Base-by-base conservation (phyloP, 92 coral and sea anemone genomes). In the Porites rus region DNA sequence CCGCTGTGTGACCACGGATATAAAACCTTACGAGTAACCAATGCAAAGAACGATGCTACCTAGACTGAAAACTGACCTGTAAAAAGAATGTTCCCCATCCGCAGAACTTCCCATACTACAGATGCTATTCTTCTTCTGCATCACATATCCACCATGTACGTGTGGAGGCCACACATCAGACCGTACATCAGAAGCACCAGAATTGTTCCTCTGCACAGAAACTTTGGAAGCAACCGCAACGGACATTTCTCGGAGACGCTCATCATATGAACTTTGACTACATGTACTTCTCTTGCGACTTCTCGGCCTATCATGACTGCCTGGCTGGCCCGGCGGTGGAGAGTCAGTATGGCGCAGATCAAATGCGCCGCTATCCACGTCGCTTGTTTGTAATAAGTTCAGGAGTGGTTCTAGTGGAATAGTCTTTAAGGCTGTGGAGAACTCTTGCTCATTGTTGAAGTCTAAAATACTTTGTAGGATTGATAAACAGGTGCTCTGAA, bases 381-480 rank as follows among this genome's bases (percentile, higher is more conserved):
- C 96, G 65, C 90, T 94, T 79, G 67, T 81, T 77, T 97, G 97
- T 12, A 97, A 87, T 22, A 97, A 89, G 92, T 93, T 95, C 51
- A 97, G 59, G n/a, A 97, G 77, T 1, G 98, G 99, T n/a, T 91
- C 97, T 1, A 91, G 91, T 1, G 99, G 99, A 53, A 97, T 93
- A 51, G 93, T 97, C 69, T 92, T 94, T 67, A 97, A 86, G 0
- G 99, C 98, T 14, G 99, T 85, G 66, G 96, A 93, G 85, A 95
- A 97, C 58, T 97, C 99, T 7, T 98, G 96, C 63, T 97, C 96
- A 60, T 94, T 93, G 80, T 97, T 95, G 74, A 95, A 94, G 89
- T 97, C 99, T 22, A 97, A 88, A 58, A 97, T 94, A 77, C 96
- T 97, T 74, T 97, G 96, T 14, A 97, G 91, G 18, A 97, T 94